A percentile compares a stretch with the other conserved stretches of the same genome.
Conservation (phyloP, 2,113 vertebrate species). For the Chaetops frenatus region DNA sequence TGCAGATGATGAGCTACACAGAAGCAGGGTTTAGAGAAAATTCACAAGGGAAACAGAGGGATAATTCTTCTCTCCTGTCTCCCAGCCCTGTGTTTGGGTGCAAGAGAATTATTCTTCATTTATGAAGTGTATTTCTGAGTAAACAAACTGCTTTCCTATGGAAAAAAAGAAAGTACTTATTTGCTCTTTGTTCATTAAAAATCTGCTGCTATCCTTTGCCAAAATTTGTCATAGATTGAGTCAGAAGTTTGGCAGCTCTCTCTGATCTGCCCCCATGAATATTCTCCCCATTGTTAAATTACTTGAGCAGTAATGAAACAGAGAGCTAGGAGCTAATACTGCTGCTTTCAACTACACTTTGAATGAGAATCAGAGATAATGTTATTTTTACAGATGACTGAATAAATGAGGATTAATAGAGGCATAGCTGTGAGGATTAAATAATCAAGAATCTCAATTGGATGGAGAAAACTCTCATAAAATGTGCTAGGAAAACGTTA, state of each 20-base stretch:
- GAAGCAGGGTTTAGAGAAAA: neutral
- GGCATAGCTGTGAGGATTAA: neutral
- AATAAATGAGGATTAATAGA: neutral
- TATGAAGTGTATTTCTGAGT: neutral
- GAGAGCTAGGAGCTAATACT: neutral
- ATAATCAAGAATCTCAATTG: neutral
- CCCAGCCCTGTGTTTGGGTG: neutral
- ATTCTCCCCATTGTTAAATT: neutral
- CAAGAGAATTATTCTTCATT: neutral
- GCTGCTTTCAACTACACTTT: neutral
- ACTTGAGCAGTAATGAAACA: neutral
- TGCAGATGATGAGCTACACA: fast-evolving
- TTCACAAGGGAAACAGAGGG: neutral
- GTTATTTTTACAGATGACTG: neutral
- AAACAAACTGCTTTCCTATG: neutral
- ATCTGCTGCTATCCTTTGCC: neutral
- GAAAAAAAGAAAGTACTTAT: neutral
- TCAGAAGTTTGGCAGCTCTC: neutral
- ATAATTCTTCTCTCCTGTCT: neutral
- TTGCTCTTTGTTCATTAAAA: neutral
- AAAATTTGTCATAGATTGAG: neutral
- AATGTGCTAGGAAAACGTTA: neutral
- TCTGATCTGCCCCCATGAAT: neutral
- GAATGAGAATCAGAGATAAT: neutral
- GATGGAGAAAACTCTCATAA: neutral